Conservation (phyloP, 2,113 vertebrate species). For the Panthera uncia region DNA sequence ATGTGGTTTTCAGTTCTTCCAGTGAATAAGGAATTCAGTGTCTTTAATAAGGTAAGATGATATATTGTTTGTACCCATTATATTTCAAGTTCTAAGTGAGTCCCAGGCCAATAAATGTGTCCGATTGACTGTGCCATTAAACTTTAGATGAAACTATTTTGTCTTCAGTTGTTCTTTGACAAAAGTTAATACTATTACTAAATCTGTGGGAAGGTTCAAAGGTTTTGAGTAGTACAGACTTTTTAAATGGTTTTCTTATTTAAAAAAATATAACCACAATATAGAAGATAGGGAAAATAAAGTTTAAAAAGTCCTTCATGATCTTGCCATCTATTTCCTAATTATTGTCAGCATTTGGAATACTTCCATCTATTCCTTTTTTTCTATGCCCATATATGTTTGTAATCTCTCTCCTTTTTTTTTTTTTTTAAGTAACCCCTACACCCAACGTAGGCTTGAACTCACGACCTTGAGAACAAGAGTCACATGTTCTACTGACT, state of each 20-base stretch:
- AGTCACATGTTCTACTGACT: background rate
- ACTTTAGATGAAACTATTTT: background rate
- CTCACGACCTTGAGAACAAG: background rate
- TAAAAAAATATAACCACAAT: background rate
- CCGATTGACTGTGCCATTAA: background rate
- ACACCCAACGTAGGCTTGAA: background rate
- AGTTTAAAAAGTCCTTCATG: background rate
- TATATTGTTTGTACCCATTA: background rate
- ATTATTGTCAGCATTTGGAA: background rate
- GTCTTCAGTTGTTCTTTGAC: background rate
- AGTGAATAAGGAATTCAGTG: background rate
- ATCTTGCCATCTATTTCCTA: background rate
- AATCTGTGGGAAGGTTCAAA: background rate
- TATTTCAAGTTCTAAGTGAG: constrained; percentile 1
- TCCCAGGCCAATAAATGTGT: background rate
- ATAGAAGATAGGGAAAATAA: background rate
- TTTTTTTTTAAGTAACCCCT: background rate
- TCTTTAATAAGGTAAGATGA: background rate
- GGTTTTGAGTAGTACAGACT: background rate
- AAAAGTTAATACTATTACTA: background rate
- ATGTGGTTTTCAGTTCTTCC: background rate
- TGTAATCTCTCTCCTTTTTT: background rate
- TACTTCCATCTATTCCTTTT: background rate
- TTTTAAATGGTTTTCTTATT: background rate
- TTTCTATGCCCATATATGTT: background rate